phyloP scores from a whole-genome alignment of 2,797 vertebrate genomes.

The Dipus sagitta region DNA sequence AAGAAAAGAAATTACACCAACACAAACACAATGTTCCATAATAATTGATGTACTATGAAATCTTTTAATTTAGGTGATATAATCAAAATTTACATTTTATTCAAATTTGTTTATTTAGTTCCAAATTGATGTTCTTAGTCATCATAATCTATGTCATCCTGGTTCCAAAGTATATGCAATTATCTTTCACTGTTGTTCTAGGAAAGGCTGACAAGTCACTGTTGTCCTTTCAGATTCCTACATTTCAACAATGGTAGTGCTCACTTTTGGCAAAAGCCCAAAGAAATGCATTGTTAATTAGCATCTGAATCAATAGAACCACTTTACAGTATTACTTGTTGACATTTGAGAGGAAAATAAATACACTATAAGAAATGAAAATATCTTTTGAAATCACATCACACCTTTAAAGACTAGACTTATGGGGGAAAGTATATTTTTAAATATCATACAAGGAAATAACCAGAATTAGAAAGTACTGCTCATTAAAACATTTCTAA shows the following conservation, averaged over 20 bases:
- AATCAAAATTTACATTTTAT: neutral
- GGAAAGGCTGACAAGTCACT: neutral
- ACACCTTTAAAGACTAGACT: neutral
- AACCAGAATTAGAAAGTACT: constrained; percentile 10
- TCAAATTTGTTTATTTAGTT: neutral
- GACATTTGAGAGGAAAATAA: neutral
- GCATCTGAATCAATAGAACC: neutral
- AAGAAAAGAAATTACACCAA: neutral
- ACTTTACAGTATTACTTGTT: neutral
- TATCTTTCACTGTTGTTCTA: neutral
- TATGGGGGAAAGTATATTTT: neutral
- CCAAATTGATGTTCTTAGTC: neutral
- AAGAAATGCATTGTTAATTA: neutral
- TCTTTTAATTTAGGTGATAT: neutral
- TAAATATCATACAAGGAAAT: neutral
- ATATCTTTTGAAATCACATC: neutral
- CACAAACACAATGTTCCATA: constrained; percentile 14
- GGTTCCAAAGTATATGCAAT: neutral
- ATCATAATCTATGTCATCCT: neutral
- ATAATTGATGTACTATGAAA: neutral
- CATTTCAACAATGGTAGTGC: neutral
- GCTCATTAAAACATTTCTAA: neutral
- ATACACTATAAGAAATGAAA: neutral
- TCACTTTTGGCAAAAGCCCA: neutral
- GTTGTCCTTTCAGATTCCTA: constrained; percentile 1